Evolutionary conservation across 1,140 invertebrate genomes (phyloP).

Genomic region (Pristionchus pacificus): DNA sequence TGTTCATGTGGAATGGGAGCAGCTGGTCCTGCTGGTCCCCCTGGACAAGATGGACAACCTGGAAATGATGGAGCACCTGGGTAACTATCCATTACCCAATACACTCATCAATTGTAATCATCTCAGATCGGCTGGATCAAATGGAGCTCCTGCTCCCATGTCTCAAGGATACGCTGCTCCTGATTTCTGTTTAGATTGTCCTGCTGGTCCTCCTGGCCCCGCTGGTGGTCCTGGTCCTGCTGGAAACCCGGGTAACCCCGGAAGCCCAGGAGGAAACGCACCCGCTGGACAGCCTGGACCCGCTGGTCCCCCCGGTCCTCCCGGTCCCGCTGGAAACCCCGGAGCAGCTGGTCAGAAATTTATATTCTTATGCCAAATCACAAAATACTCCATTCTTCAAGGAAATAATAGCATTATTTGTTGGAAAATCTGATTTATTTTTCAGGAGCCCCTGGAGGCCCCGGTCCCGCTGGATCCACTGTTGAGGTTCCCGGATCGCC

Average conservation of each 20-base stretch:
- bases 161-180: slow-evolving; percentile 2
- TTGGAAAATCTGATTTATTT: neutral
- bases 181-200: slow-evolving; percentile 23
- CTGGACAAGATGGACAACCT: slow-evolving; percentile 25
- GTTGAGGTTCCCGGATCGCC: slow-evolving; percentile 22
- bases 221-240: slow-evolving; percentile 25
- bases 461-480: no score
- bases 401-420: slow-evolving; percentile 1
- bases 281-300: slow-evolving; percentile 17
- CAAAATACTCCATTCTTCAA: slow-evolving; percentile 19
- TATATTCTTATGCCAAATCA: slow-evolving; percentile 5
- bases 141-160: neutral
- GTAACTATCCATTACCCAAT: neutral
- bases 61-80: slow-evolving; percentile 32
- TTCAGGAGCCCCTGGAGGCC: slow-evolving; percentile 16
- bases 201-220: slow-evolving; percentile 30
- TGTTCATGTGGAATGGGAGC: slow-evolving; percentile 31
- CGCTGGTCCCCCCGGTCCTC: slow-evolving; percentile 21
- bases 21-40: slow-evolving; percentile 27
- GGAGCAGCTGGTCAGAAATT: slow-evolving; percentile 16
- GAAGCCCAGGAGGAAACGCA: slow-evolving; percentile 22
- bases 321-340: slow-evolving; percentile 26
- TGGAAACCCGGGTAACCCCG: slow-evolving; percentile 17
- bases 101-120: neutral
- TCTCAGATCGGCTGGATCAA: slow-evolving; percentile 17